Conservation (phyloP, 2,888 invertebrate genomes). For the Lathronympha strigana region DNA sequence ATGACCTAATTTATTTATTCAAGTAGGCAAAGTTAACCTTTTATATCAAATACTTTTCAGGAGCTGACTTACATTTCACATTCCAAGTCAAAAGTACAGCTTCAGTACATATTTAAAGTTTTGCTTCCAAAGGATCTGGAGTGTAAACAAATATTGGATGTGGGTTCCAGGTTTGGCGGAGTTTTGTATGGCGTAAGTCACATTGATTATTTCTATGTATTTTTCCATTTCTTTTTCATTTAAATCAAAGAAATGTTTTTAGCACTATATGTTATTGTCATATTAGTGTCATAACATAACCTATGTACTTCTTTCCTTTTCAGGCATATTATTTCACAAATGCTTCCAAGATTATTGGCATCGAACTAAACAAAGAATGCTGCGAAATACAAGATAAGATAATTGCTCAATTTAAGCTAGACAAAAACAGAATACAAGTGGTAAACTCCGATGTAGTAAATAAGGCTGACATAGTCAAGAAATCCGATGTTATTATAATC, state of each 20-base stretch:
- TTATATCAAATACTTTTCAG: too few relatives aligned
- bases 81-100: conserved; percentile 84
- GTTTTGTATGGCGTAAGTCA: conserved; percentile 87
- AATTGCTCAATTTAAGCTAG: conserved; percentile 80
- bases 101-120: conserved; percentile 86
- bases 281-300: too few relatives aligned
- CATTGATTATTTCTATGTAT: conserved; percentile 7
- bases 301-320: conserved; percentile 51
- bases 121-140: conserved; percentile 84
- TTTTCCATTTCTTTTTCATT: not conserved
- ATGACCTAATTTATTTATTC: too few relatives aligned
- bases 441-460: conserved; percentile 85
- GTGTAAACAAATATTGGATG: conserved; percentile 85
- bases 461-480: conserved; percentile 77
- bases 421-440: conserved; percentile 78
- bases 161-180: conserved; percentile 88
- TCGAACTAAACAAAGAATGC: conserved; percentile 88
- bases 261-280: not conserved
- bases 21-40: too few relatives aligned
- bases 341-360: conserved; percentile 84
- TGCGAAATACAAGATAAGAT: conserved; percentile 85
- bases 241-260: not conserved
- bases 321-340: conserved; percentile 86
- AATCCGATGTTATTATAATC: conserved; percentile 86
- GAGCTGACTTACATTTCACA: conserved; percentile 86